Conservation (phyloP, 2,888 invertebrate genomes). For the Drosophila neotestacea region DNA sequence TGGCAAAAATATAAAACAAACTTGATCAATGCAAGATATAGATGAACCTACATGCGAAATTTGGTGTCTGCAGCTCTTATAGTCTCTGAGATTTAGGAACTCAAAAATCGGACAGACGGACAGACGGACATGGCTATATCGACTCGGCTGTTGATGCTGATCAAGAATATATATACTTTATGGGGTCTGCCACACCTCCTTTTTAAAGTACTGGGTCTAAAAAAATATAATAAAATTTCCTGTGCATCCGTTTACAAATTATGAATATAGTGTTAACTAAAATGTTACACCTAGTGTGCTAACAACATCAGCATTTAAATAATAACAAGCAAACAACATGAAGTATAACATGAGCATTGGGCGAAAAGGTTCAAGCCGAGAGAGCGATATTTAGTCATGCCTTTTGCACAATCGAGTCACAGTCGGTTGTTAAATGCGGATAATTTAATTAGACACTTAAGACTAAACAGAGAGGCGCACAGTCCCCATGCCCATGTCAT, state of each 20-base stretch:
- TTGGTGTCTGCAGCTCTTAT: too few relatives aligned
- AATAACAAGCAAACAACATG: constrained; percentile 34
- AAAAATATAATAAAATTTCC: constrained; percentile 35
- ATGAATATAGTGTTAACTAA: constrained; percentile 74
- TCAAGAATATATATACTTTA: too few relatives aligned
- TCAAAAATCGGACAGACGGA: too few relatives aligned
- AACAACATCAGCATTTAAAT: constrained; percentile 50
- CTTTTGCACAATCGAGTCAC: constrained; percentile 79
- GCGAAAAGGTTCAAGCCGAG: constrained; percentile 31
- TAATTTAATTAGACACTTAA: constrained; percentile 77
- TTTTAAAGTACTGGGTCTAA: too few relatives aligned
- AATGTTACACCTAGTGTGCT: constrained; percentile 75
- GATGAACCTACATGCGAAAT: too few relatives aligned
- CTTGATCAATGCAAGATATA: too few relatives aligned
- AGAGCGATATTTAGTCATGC: constrained; percentile 62
- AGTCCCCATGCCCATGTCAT: constrained; percentile 35
- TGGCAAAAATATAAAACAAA: too few relatives aligned
- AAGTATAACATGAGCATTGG: constrained; percentile 40
- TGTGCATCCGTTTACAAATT: constrained; percentile 61
- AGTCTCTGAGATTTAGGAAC: too few relatives aligned
- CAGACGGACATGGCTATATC: too few relatives aligned
- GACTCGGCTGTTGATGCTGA: too few relatives aligned
- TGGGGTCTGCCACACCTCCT: too few relatives aligned
- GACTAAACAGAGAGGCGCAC: constrained; percentile 63
- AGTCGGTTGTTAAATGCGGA: constrained; percentile 73